These are phyloP conservation scores for Maccullochella peelii DNA, from an alignment of 2,113 vertebrate species.

Conservation along the genomic window DNA sequence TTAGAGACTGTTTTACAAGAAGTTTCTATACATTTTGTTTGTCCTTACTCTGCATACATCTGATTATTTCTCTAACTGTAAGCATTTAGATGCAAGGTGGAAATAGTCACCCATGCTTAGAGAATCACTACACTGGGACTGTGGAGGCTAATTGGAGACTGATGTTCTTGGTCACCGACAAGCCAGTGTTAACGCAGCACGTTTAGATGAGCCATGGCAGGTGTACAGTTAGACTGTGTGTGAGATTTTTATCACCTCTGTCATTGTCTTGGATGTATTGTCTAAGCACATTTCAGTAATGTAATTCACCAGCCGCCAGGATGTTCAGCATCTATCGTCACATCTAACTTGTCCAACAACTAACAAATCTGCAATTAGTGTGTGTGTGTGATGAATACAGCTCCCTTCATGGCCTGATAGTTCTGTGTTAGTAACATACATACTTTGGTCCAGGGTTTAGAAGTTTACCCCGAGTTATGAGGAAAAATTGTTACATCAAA, in stretches of 20 bases:
- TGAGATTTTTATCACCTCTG: constrained; percentile 51
- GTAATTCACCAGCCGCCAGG: constrained; percentile 73
- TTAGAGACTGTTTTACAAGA: constrained; percentile 77
- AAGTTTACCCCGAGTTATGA: constrained; percentile 29
- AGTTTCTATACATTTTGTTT: constrained; percentile 74
- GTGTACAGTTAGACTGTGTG: constrained; percentile 73
- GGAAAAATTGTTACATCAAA: constrained; percentile 39
- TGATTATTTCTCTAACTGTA: constrained; percentile 67
- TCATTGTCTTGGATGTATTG: constrained; percentile 72
- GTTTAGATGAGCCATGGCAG: constrained; percentile 68
- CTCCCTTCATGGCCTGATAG: constrained; percentile 45
- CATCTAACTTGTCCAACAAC: constrained; percentile 53
- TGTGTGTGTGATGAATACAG: constrained; percentile 45
- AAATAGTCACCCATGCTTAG: constrained; percentile 43
- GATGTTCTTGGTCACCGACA: constrained; percentile 40
- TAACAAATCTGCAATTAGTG: constrained; percentile 45
- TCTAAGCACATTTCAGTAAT: constrained; percentile 75
- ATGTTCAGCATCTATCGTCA: constrained; percentile 67
- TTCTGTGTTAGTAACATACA: constrained; percentile 43
- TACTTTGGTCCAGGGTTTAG: constrained; percentile 55
- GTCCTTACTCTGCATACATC: constrained; percentile 71
- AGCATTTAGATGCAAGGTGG: constrained; percentile 70
- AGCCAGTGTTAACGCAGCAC: constrained; percentile 54
- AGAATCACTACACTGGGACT: constrained; percentile 40
- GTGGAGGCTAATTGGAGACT: constrained; percentile 39